Base-by-base conservation (phyloP, 2,797 vertebrate species). In the Sebastes goodei region DNA sequence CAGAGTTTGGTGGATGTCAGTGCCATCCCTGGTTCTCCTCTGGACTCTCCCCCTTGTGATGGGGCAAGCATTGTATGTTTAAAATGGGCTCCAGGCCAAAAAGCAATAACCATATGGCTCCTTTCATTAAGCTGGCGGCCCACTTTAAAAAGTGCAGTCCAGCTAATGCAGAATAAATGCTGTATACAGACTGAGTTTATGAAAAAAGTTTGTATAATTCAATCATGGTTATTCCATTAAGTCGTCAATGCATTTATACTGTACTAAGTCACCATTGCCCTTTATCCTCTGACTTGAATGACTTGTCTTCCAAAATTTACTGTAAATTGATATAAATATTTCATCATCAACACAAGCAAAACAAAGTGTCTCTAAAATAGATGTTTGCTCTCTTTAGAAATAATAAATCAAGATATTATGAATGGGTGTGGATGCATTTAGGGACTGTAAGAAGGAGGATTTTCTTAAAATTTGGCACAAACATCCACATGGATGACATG, bases 161-260 rank as follows among this genome's bases (percentile, higher is more conserved):
- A 68, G 55, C 71, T 78, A 79, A 76, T 76, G 72, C 64, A 60
- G 61, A 80, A 74, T 79, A 75, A 87, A 75, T 70, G 55, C 61
- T 64, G 29, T 33, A 35, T 60, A 46, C 66, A 61, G 42, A 74
- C 12, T 53, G 33, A 66, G 27, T 60, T 69, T 20, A 35, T 52
- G 32, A 60, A 32, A 46, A 74, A 71, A 68, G 57, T 78, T 63
- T 81, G 14, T 76, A 27, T 81, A 57, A 69, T 67, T 81, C 2
- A 81, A 69, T 80, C 61, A 72, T 21, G 11, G 20, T 59, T 79
- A 82, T 86, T 80, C 42, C 29, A 71, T 82, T 71, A 56, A 21
- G 56, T 68, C 32, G 33, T 75, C 21, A 20, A 77, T 86, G 82
- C 55, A 56, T 82, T 84, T 76, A 75, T 66, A 49, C 10, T 21